phyloP scores from a whole-genome alignment of 2,888 invertebrate species.

The Aspidiotus rigidus region DNA sequence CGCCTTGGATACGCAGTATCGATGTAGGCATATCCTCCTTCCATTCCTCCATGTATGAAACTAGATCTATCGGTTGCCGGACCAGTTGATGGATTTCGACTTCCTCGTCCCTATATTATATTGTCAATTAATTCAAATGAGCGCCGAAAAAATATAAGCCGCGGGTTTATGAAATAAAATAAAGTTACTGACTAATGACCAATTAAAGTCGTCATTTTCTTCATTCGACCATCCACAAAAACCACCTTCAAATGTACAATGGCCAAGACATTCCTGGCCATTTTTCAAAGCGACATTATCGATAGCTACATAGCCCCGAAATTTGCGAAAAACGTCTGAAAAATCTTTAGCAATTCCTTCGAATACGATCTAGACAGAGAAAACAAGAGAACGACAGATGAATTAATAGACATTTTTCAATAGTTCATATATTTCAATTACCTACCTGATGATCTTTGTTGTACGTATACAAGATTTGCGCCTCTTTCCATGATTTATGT shows the following conservation, averaged over 20 bases:
- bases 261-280: constrained; percentile 46
- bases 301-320: constrained; percentile 50
- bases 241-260: constrained; percentile 52
- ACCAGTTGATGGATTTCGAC: constrained; percentile 50
- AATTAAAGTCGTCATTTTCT: constrained; percentile 51
- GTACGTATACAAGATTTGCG: constrained; percentile 50
- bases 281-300: constrained; percentile 49
- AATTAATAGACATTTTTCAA: neutral
- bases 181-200: constrained; percentile 46
- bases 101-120: constrained; percentile 46
- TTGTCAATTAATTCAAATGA: no score
- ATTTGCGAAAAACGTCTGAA: constrained; percentile 47
- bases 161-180: neutral
- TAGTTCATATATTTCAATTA: neutral
- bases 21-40: constrained; percentile 51
- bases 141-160: constrained; percentile 35
- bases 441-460: constrained; percentile 47
- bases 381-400: neutral
- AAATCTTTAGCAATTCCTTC: constrained; percentile 50
- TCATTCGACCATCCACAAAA: constrained; percentile 53
- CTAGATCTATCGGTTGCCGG: constrained; percentile 50
- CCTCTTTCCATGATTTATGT: constrained; percentile 47
- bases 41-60: constrained; percentile 47
- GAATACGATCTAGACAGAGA: constrained; percentile 45
- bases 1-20: constrained; percentile 50